Base-by-base conservation (phyloP, 2,797 vertebrate species). In the Anas bahamensis region DNA sequence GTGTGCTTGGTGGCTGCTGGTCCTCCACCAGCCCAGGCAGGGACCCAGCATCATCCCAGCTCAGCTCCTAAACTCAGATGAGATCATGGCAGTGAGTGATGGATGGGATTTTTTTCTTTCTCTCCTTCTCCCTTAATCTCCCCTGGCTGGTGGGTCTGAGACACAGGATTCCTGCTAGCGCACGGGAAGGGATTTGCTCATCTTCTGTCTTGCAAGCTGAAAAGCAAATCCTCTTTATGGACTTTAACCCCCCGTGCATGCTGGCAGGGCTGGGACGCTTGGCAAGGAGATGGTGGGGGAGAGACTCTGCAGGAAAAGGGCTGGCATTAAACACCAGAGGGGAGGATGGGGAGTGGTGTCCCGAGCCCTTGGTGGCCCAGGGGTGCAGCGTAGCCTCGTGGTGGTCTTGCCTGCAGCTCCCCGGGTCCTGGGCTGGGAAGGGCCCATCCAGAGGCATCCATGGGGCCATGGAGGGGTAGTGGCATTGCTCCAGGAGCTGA, bases 211-310 rank as follows among this genome's bases (percentile, higher is more conserved):
- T 94, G 91, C 71, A 60, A 91, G 89, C 91, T 95, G 70, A 41
- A 70, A 93, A 22, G 86, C 73, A 96, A 97, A 97, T 97, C 96
- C 94, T 96, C 95, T 93, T 94, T 96, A 7, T 63, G 88, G 90
- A 93, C n/a, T 93, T 96, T 94, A 95, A 90, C 95, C 84, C 83
- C 37, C 37, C 12, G 37, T 39, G 37, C 37, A 39, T 92, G 74
- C 79, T 87, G 90, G 84, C 70, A 74, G 89, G 64, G 53, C 77
- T 35, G 83, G 33, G 72, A 70, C 0, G 1, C 48, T 35, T 44
- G 63, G 72, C 57, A 14, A 24, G 71, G 75, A 41, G 7, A 2
- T 1, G n/a, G 39, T 26, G 35, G 10, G 48, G 33, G 55, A 60
- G 33, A 82, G 4, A 4, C 9, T 4, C 9, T 4, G 74, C 2